Base-by-base conservation (phyloP, 2,888 invertebrate species). In the Lepidocyrtoides sp. region DNA sequence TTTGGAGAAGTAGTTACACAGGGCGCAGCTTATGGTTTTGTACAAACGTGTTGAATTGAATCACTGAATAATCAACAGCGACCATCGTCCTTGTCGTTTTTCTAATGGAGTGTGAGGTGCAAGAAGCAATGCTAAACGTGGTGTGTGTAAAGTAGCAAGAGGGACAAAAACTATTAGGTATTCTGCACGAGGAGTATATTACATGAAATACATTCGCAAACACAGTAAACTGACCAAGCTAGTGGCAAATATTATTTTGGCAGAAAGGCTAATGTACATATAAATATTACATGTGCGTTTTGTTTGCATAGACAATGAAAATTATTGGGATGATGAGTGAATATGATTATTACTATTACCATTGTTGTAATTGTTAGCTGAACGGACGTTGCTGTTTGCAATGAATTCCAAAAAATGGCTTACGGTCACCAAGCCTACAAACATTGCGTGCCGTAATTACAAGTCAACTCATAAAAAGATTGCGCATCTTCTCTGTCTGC, bases 51-150 rank as follows among this genome's bases (percentile, higher is more conserved):
- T 23, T 69, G 63, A 57, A 57, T 36, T 36, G 32, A 54, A 54
- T 41, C 32, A 32, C 57, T 57, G 81, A 81, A 81, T 81, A 57
- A 81, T 77, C 54, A 32, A 32, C 41, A 72, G 41, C 23, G n/a
- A 60, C 32, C 54, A 57, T 57, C 54, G 81, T 51, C 81, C 81
- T 81, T 81, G 81, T 41, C 32, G 41, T 20, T 81, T 81, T 81
- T 81, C 54, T 79, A 57, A 57, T 81, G 60, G 41, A 57, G 57
- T 20, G 20, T 57, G 12, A 69, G 69, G 26, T 63, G 63, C 29
- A 63, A 63, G 29, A 29, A 57, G 17, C 17, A 63, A 14, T 26
- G 29, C 29, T 63, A 7, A 57, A 17, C 57, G 57, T 20, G 48
- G 10, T 14, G 48, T 41, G 41, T 41, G 41, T 17, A 57, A 2